Percentiles rank a stretch among this genome's conserved stretches.
These are phyloP conservation scores for Etheostoma nigrum DNA, from an alignment of 2,797 vertebrate genomes.

Conservation along the genomic window DNA sequence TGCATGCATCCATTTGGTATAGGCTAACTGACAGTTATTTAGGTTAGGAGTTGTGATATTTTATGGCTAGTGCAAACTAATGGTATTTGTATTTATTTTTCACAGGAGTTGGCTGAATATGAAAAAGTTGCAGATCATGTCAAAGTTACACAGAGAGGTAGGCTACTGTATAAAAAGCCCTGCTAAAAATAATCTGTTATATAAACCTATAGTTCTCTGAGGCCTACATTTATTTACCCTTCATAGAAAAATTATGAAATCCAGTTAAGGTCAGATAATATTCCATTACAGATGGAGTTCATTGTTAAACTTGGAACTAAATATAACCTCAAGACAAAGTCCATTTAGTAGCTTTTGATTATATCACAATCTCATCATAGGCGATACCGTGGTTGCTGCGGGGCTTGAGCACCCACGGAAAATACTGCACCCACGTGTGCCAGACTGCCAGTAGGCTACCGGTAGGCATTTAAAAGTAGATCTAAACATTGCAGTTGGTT, in stretches of 20 bases:
- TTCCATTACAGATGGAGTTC: background rate
- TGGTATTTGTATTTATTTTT: background rate
- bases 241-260: background rate
- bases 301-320: background rate
- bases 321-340: background rate
- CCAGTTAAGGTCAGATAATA: background rate
- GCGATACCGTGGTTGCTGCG: too few species aligned
- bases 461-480: too few species aligned
- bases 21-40: too few species aligned
- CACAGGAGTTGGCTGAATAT: constrained; percentile 80
- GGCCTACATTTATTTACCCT: background rate
- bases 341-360: background rate
- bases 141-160: constrained; percentile 83
- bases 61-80: background rate
- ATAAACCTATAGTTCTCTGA: background rate
- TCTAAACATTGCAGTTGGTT: too few species aligned
- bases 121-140: constrained; percentile 76
- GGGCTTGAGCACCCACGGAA: too few species aligned
- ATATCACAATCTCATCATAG: too few species aligned
- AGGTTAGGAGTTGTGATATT: background rate
- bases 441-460: too few species aligned
- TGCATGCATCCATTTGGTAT: background rate
- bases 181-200: background rate
- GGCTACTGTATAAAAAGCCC: background rate
- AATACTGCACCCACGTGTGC: too few species aligned